A percentile compares a stretch with the other conserved stretches of the same genome.
These are phyloP conservation scores for Alligator sinensis DNA, from an alignment of 2,113 vertebrate genomes.

Conservation along the genomic window DNA sequence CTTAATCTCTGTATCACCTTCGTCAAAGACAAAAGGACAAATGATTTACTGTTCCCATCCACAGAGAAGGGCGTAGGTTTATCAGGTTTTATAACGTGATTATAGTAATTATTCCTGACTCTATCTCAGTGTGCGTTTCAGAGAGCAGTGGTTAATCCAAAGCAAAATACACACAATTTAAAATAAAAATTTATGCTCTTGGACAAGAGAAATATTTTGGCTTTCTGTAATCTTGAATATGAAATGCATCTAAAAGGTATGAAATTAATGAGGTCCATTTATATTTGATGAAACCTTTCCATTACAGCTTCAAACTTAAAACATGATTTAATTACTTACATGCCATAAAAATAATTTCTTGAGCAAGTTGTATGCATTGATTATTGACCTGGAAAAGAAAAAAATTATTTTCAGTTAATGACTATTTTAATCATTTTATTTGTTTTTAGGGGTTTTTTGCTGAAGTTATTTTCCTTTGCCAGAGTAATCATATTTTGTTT, in stretches of 20 bases:
- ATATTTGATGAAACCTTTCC: background rate
- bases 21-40: slow-evolving; percentile 10
- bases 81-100: background rate
- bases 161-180: background rate
- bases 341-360: background rate
- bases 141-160: background rate
- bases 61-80: background rate
- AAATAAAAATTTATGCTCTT: background rate
- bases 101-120: background rate
- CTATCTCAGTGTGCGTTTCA: background rate
- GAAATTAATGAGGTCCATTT: background rate
- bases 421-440: background rate
- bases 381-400: background rate
- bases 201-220: background rate
- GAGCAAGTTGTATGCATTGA: background rate
- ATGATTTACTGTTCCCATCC: slow-evolving; percentile 9
- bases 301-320: background rate
- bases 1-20: background rate
- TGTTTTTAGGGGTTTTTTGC: background rate
- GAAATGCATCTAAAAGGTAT: background rate
- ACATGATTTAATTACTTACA: background rate
- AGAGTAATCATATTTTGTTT: no score
- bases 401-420: background rate
- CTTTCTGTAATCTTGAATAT: background rate
- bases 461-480: background rate